Base-by-base conservation (phyloP, 2,113 vertebrate genomes). In the Kryptolebias marmoratus region DNA sequence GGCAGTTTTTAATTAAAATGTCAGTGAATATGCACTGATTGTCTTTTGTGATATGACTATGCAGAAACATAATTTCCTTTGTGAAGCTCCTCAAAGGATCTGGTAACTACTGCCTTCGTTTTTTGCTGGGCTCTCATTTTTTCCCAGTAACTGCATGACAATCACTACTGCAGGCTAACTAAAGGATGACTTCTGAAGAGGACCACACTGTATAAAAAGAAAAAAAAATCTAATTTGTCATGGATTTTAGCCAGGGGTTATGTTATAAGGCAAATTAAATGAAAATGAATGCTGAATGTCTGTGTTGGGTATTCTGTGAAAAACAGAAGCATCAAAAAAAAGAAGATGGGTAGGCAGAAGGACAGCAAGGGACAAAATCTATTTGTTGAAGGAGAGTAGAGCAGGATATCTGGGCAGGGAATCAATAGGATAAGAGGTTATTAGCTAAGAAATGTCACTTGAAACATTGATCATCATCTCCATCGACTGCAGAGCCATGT, bases 381-480 rank as follows among this genome's bases (percentile, higher is more conserved):
- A 90, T 91, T 89, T 86, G 73, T 82, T 83, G 80, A 80, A 89
- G 87, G 65, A 76, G 82, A 82, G 76, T 73, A 80, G 80, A 83
- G 71, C 75, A 72, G 81, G 72, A 77, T 83, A 91, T 86, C 80
- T 87, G 64, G 75, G 64, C 73, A 68, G 82, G 18, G 78, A 87
- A 91, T 91, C 87, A 82, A 91, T 89, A 83, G 90, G 86, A 90
- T 90, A 91, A 91, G 87, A 92, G 91, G 87, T 88, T 91, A 90
- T 90, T 91, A 91, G 88, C 82, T 88, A 81, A 84, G 87, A 89
- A 89, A 92, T 89, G 87, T 87, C 87, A 86, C 90, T 88, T 85
- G 89, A 88, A 89, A 86, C 88, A 89, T 91, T 31, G 82, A 90
- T 90, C 89, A 90, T 91, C 88, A 81, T 91, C 84, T 85, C 72